A percentile compares a stretch with the other conserved stretches of the same genome.
These are phyloP conservation scores for Acronicta aceris DNA, from an alignment of 2,888 invertebrate genomes.

Conservation along the genomic window DNA sequence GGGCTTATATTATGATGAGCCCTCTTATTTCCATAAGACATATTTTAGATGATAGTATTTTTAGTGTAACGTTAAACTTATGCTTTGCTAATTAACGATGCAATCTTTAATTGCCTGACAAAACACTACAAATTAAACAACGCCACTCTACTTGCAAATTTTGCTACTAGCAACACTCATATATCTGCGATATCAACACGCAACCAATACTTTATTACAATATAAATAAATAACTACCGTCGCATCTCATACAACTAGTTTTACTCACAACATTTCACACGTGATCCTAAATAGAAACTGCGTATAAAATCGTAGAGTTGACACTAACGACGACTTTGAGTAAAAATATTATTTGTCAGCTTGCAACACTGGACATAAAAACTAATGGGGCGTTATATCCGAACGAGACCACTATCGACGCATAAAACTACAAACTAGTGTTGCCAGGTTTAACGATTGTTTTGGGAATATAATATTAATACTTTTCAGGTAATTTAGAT, in stretches of 20 bases:
- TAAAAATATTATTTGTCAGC: conserved; percentile 64
- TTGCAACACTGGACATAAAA: conserved; percentile 71
- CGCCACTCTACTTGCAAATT: conserved; percentile 16
- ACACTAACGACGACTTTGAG: conserved; percentile 58
- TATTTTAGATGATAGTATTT: too few species aligned
- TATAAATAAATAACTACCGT: conserved; percentile 22
- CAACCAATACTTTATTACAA: conserved; percentile 36
- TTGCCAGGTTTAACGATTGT: conserved; percentile 7
- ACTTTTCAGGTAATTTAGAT: too few species aligned
- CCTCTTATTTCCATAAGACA: too few species aligned
- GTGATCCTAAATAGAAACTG: conserved; percentile 59
- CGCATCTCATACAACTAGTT: conserved; percentile 30
- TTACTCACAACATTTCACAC: conserved; percentile 40
- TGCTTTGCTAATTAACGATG: neutral
- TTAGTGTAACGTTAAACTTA: neutral
- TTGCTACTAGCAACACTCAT: conserved; percentile 33
- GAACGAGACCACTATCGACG: conserved; percentile 67
- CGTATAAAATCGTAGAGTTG: conserved; percentile 55
- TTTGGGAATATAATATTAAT: neutral
- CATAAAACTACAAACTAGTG: conserved; percentile 62
- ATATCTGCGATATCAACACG: conserved; percentile 40
- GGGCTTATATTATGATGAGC: too few species aligned
- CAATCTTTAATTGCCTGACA: conserved; percentile 23
- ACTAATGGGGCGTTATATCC: conserved; percentile 76
- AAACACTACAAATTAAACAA: conserved; percentile 22